These are phyloP conservation scores for Mesembrinibis cayennensis DNA, from an alignment of 2,113 vertebrate species.

Conservation along the genomic window DNA sequence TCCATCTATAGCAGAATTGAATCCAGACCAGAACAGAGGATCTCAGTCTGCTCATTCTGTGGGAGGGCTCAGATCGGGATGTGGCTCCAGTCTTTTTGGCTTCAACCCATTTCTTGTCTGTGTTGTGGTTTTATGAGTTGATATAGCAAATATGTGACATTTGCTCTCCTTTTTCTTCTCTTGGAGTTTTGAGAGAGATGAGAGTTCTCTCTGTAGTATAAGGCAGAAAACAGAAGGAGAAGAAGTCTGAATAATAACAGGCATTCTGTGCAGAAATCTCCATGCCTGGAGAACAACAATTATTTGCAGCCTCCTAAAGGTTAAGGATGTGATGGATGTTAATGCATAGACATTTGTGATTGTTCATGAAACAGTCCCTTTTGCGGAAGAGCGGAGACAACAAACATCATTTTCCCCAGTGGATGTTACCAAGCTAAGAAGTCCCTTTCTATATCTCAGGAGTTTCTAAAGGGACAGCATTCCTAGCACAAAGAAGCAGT, in stretches of 20 bases:
- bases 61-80: slow-evolving; percentile 14
- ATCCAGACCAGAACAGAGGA: slow-evolving; percentile 60
- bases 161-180: slow-evolving; percentile 52
- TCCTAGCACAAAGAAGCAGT: background rate
- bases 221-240: slow-evolving; percentile 14
- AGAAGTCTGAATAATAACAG: background rate
- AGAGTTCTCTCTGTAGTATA: background rate
- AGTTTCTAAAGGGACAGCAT: background rate
- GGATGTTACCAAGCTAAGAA: background rate
- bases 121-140: slow-evolving; percentile 69
- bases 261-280: slow-evolving; percentile 15
- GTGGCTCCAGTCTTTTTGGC: slow-evolving; percentile 43
- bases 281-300: background rate
- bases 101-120: slow-evolving; percentile 45
- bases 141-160: slow-evolving; percentile 68
- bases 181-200: slow-evolving; percentile 22
- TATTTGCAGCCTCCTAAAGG: slow-evolving; percentile 34
- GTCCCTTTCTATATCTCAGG: background rate
- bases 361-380: background rate
- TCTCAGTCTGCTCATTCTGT: slow-evolving; percentile 48
- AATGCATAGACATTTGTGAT: background rate
- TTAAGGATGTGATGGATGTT: background rate
- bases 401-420: background rate
- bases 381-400: background rate
- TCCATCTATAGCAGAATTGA: slow-evolving; percentile 43